Evolutionary conservation across 2,888 invertebrate genomes (phyloP), one percentile per base, ranked within the genome.

Genomic region (Epirrhoe alternata): DNA sequence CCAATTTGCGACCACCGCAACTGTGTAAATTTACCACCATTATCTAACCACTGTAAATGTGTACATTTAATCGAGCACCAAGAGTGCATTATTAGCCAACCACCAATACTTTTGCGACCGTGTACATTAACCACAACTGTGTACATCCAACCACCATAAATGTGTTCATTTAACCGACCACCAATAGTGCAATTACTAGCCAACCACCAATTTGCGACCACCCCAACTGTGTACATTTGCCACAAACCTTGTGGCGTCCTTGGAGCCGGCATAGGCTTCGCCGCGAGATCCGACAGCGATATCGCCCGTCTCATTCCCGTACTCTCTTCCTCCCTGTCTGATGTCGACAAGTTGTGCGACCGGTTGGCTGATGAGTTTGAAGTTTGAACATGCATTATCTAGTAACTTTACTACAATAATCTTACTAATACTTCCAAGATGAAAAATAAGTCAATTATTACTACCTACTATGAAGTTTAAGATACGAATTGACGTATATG

Each of bases 221-320:
- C 62, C 70, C 50, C 35, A 31, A 24, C 42, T 12, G 56, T 17
- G 61, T 57, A 42, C 58, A 55, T 16, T 6, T 16, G 7, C 14
- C 47, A 47, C 86, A 82, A 89, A 95, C 95, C 94, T 94, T 94
- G 94, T 76, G 94, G 93, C 75, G 94, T 94, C 87, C 95, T 87
- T 74, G 95, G 95, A 82, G 95, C 94, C 64, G 95, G 94, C 85
- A 94, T 93, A 61, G 95, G 94, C 75, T 94, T 94, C 73, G 94
- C 94, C 64, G 95, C 95, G 74, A 96, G 94, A 89, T 97, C 97
- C 78, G 96, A 96, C 79, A 97, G 95, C 65, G 97, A 97, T 88
- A 96, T 96, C 77, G 97, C 96, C 73, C 97, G 94, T 77, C 97
- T 94, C 94, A 97, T 95, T 74, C 96, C 96, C 78, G 94, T 89